These are phyloP conservation scores for Mobula hypostoma DNA, from an alignment of 2,113 vertebrate species.

Conservation along the genomic window DNA sequence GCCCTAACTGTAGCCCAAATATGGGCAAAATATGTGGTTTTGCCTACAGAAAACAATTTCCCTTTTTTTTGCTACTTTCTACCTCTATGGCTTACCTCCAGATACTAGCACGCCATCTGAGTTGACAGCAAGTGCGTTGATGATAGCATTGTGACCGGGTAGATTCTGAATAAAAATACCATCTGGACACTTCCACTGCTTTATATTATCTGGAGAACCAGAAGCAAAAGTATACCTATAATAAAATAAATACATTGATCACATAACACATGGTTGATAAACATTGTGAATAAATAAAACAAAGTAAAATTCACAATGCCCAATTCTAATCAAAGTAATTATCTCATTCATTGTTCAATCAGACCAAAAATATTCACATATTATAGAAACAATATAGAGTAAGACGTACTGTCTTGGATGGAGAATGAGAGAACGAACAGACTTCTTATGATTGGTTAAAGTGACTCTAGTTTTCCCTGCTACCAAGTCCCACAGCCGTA, in stretches of 20 bases:
- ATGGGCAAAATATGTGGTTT: background rate
- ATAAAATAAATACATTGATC: slow-evolving; percentile 40
- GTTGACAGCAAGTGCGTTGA: slow-evolving; percentile 91
- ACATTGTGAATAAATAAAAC: background rate
- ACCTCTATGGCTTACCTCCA: slow-evolving; percentile 68
- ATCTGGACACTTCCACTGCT: slow-evolving; percentile 97
- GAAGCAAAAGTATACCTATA: slow-evolving; percentile 92
- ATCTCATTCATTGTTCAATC: background rate
- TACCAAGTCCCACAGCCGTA: slow-evolving; percentile 92
- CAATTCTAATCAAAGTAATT: background rate
- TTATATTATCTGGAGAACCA: slow-evolving; percentile 96
- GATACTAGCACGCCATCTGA: slow-evolving; percentile 92
- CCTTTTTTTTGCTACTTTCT: background rate
- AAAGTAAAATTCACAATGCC: background rate
- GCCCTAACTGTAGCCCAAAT: background rate
- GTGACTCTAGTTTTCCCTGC: slow-evolving; percentile 96
- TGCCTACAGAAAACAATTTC: too few relatives aligned
- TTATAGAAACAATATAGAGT: background rate
- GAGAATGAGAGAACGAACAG: slow-evolving; percentile 80
- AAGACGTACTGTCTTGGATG: slow-evolving; percentile 83
- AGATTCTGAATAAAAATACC: slow-evolving; percentile 97
- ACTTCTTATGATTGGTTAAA: slow-evolving; percentile 97
- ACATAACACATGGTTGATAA: background rate
- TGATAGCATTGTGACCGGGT: slow-evolving; percentile 93
- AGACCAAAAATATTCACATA: background rate